phyloP scores from a whole-genome alignment of 2,113 vertebrate genomes.

The Tragelaphus strepsiceros region DNA sequence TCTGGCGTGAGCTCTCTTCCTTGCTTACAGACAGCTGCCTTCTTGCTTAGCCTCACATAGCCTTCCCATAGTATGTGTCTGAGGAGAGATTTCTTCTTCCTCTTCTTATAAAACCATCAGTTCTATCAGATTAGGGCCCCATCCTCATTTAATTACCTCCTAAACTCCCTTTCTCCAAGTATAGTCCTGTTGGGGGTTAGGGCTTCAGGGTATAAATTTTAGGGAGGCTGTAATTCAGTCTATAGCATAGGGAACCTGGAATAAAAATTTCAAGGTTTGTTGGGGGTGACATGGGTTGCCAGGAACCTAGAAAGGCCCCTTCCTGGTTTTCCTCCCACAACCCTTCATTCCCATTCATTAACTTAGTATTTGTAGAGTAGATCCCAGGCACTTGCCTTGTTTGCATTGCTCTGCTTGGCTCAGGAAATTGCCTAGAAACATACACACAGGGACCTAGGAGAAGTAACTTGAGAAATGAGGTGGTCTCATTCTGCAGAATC shows the following conservation, averaged over 20 bases:
- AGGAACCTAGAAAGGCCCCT: neutral
- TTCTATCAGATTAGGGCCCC: neutral
- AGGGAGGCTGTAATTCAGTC: neutral
- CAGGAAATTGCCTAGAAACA: neutral
- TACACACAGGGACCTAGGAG: neutral
- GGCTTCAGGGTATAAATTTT: neutral
- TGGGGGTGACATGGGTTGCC: neutral
- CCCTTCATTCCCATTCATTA: neutral
- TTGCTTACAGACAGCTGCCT: neutral
- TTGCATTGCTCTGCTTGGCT: neutral
- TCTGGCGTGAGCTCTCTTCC: neutral
- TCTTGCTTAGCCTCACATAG: neutral
- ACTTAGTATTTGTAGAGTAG: neutral
- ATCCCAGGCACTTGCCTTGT: neutral
- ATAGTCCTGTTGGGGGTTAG: neutral
- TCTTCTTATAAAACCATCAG: neutral
- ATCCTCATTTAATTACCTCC: neutral
- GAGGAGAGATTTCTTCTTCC: neutral
- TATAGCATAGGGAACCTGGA: neutral
- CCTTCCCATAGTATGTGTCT: neutral
- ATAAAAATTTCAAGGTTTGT: neutral
- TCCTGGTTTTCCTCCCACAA: neutral
- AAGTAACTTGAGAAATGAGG: neutral
- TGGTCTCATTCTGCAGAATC: neutral
- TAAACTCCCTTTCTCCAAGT: neutral